These are phyloP conservation scores for Hepsetus odoe DNA, from an alignment of 2,113 vertebrate species.

Conservation along the genomic window DNA sequence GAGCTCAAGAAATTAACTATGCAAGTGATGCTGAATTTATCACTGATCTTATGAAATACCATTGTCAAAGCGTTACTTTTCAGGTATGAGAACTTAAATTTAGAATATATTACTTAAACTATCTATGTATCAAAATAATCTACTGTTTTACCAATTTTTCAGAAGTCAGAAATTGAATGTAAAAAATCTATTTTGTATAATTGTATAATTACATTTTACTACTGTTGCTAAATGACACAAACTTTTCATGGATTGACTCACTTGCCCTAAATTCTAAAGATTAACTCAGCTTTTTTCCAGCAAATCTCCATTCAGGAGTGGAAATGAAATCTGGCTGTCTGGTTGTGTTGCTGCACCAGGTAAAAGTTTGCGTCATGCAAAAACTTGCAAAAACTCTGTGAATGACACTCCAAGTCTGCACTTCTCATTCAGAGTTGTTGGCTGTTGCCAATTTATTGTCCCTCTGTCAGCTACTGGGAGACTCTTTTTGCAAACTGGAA, in stretches of 20 bases:
- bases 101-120: too few relatives aligned
- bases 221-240: not conserved
- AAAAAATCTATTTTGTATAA: not conserved
- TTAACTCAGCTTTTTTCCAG: not conserved
- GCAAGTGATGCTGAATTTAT: too few relatives aligned
- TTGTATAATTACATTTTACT: not conserved
- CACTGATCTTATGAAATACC: too few relatives aligned
- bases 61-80: too few relatives aligned
- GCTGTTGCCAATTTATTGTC: conserved; percentile 13
- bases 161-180: too few relatives aligned
- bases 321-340: not conserved
- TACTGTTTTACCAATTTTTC: too few relatives aligned
- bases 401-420: conserved; percentile 15
- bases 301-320: not conserved
- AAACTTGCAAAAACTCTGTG: conserved; percentile 1
- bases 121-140: too few relatives aligned
- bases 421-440: conserved; percentile 23
- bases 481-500: not conserved
- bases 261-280: not conserved
- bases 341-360: not conserved
- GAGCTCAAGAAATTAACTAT: too few relatives aligned
- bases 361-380: conserved; percentile 10
- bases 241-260: too few relatives aligned
- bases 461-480: conserved; percentile 5
- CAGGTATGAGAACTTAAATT: too few relatives aligned